These are phyloP conservation scores for Pachycephus smyrnensis DNA, from an alignment of 2,888 invertebrate species.

Conservation along the genomic window DNA sequence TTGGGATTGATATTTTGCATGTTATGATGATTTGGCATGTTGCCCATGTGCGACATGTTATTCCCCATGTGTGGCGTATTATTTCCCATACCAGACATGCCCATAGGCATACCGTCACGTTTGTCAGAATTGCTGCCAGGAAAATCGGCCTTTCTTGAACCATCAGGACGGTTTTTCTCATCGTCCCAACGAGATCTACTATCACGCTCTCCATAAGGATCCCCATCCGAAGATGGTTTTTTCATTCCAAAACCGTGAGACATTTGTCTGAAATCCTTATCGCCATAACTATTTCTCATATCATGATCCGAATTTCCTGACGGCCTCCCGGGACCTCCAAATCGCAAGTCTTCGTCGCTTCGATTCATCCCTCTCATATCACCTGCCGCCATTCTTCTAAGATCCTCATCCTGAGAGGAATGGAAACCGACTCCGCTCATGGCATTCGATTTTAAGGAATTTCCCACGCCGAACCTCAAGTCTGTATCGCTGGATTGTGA, in stretches of 20 bases:
- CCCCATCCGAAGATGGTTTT: constrained; percentile 33
- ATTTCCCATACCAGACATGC: constrained; percentile 37
- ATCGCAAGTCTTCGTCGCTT: constrained; percentile 53
- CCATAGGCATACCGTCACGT: constrained; percentile 46
- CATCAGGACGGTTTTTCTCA: constrained; percentile 41
- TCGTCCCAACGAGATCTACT: constrained; percentile 55
- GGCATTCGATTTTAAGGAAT: constrained; percentile 15
- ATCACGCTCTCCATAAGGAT: constrained; percentile 22
- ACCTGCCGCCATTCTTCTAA: constrained; percentile 40
- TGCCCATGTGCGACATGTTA: constrained; percentile 34
- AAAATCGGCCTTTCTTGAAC: constrained; percentile 39
- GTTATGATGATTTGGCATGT: constrained; percentile 52
- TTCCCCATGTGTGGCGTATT: constrained; percentile 38
- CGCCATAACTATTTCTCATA: constrained; percentile 46
- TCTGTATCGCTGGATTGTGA: constrained; percentile 56
- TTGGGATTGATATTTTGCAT: constrained; percentile 60
- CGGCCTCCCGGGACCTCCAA: constrained; percentile 52
- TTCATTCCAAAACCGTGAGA: constrained; percentile 26
- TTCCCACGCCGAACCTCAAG: constrained; percentile 43
- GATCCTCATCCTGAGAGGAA: constrained; percentile 51
- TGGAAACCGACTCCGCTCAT: constrained; percentile 41
- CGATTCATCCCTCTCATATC: constrained; percentile 36
- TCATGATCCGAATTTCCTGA: constrained; percentile 47
- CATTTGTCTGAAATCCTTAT: constrained; percentile 53
- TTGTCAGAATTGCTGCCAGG: constrained; percentile 49